phyloP scores from a whole-genome alignment of 2,888 invertebrate genomes.

The Pardosa pseudoannulata region DNA sequence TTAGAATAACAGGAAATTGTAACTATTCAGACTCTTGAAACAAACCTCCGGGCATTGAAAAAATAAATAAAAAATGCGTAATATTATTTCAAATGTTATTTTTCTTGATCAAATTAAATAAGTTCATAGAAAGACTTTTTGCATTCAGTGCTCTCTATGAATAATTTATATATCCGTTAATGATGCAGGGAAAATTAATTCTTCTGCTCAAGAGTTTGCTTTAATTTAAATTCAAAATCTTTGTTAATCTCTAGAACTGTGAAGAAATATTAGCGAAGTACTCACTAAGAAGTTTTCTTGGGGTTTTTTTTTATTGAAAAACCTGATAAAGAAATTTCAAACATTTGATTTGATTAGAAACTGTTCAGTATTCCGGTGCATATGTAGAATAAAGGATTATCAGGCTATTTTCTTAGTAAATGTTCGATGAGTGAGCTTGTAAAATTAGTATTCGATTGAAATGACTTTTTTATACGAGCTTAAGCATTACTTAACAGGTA shows the following conservation, averaged over 20 bases:
- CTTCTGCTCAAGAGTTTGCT: background rate
- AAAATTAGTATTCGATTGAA: too few species aligned
- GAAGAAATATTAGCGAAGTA: background rate
- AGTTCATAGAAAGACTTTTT: background rate
- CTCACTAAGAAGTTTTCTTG: background rate
- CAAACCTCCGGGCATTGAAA: background rate
- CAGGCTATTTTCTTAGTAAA: too few species aligned
- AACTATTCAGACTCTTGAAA: background rate
- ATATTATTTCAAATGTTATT: slow-evolving; percentile 12
- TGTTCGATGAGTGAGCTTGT: too few species aligned
- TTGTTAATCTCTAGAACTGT: background rate
- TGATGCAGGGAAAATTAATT: background rate
- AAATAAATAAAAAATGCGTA: background rate
- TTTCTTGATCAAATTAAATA: background rate
- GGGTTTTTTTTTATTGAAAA: too few species aligned
- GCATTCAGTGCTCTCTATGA: background rate
- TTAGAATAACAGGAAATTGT: background rate
- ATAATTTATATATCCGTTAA: background rate
- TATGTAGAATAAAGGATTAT: too few species aligned
- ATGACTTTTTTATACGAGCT: too few species aligned
- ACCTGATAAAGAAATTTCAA: too few species aligned
- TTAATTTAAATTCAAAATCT: background rate
- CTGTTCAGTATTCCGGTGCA: too few species aligned
- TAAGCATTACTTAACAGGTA: too few species aligned
- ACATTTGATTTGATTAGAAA: too few species aligned